Conservation (phyloP, 1,140 invertebrate species). For the Latrodectus geometricus region DNA sequence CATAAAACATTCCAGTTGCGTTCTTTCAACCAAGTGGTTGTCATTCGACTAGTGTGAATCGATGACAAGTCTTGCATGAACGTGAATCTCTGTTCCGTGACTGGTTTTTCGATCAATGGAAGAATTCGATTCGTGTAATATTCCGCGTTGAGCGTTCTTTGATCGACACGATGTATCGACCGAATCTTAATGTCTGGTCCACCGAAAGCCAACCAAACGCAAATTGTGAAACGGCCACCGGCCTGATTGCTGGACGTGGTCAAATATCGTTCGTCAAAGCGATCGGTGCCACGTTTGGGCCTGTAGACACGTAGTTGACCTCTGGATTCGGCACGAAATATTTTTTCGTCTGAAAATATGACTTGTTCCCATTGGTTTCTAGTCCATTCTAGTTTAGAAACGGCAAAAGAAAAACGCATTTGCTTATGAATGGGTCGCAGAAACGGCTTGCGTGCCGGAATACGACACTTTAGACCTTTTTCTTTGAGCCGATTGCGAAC, state of each 20-base stretch:
- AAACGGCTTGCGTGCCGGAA: not conserved
- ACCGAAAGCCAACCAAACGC: constrained; percentile 1
- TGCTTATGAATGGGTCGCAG: not conserved
- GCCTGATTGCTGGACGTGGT: too few relatives aligned
- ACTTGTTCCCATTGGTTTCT: not conserved
- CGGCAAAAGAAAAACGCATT: not conserved
- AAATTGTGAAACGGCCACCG: not conserved
- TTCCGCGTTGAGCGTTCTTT: not conserved
- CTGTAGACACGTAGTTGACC: too few relatives aligned
- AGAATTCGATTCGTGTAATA: constrained; percentile 6
- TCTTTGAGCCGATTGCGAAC: constrained; percentile 9
- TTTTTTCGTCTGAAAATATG: constrained; percentile 26
- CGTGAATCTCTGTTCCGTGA: not conserved
- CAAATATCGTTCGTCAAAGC: too few relatives aligned
- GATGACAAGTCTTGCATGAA: constrained; percentile 45
- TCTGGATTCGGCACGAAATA: too few relatives aligned
- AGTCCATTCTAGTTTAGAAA: not conserved
- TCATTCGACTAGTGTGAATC: constrained; percentile 1
- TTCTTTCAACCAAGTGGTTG: too few relatives aligned
- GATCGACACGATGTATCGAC: not conserved
- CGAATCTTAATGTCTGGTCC: not conserved
- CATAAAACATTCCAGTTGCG: too few relatives aligned
- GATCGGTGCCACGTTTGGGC: too few relatives aligned
- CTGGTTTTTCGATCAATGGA: too few relatives aligned
- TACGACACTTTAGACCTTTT: not conserved